Evolutionary conservation across 2,888 invertebrate genomes (phyloP).

Genomic region (Drosophila anomalata): DNA sequence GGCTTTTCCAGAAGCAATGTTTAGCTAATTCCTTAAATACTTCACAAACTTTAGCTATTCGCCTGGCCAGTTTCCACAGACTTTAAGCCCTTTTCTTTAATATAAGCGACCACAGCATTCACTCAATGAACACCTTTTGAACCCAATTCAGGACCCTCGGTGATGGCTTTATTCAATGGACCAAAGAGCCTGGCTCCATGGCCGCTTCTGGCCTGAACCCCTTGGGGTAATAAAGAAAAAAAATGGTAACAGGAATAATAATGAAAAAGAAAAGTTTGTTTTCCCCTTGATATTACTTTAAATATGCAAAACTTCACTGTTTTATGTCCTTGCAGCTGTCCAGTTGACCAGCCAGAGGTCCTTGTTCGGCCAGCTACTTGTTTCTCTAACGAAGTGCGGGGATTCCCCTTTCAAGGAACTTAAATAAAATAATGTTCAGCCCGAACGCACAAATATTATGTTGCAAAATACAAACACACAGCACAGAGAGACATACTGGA

Average conservation of each 20-base stretch:
- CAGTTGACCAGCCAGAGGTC: conserved; percentile 24
- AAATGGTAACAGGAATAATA: conserved; percentile 37
- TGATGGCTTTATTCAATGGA: conserved; percentile 27
- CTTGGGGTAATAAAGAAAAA: conserved; percentile 30
- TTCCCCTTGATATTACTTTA: conserved; percentile 46
- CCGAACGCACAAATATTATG: conserved; percentile 45
- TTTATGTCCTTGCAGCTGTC: conserved; percentile 58
- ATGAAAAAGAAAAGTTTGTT: conserved; percentile 49
- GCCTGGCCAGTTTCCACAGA: neutral
- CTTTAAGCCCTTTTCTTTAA: conserved; percentile 4
- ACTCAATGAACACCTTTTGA: conserved; percentile 45
- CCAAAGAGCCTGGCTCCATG: neutral
- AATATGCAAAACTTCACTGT: conserved; percentile 66
- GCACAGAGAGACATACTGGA: conserved; percentile 12
- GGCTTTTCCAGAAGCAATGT: conserved; percentile 1
- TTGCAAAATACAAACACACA: conserved; percentile 26
- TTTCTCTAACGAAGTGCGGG: conserved; percentile 43
- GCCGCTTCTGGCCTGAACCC: neutral
- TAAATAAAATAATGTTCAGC: conserved; percentile 38
- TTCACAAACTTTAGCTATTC: neutral
- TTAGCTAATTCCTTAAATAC: conserved; percentile 1
- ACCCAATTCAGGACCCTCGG: conserved; percentile 12
- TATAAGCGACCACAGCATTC: conserved; percentile 25
- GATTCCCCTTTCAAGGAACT: conserved; percentile 39
- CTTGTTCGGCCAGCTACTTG: conserved; percentile 19